Conservation (phyloP, 2,888 invertebrate species). For the Nezara viridula region DNA sequence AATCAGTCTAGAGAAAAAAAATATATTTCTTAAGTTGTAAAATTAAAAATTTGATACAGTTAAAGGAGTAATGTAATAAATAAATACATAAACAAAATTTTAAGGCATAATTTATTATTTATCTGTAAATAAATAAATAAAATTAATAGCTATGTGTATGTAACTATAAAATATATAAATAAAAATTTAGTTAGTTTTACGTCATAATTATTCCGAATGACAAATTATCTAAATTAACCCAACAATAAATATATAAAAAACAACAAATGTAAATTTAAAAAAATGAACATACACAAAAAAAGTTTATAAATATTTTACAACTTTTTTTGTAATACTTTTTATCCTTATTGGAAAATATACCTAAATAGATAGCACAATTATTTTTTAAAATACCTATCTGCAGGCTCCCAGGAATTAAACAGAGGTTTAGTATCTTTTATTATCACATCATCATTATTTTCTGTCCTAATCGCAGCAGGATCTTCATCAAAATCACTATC, state of each 20-base stretch:
- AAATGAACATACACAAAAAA: neutral
- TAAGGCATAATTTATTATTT: neutral
- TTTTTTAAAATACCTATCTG: slow-evolving; percentile 67
- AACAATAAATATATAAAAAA: too few species aligned
- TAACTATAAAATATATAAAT: too few species aligned
- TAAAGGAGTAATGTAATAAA: neutral
- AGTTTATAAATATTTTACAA: neutral
- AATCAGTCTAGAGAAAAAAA: neutral
- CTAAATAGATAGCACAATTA: neutral
- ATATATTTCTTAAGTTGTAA: neutral
- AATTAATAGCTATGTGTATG: neutral
- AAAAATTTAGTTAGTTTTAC: too few species aligned
- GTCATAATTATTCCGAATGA: too few species aligned
- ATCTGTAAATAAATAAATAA: neutral
- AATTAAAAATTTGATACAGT: neutral
- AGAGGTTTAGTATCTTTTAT: slow-evolving; percentile 69
- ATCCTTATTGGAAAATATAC: neutral
- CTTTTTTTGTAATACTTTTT: neutral
- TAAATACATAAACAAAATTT: neutral
- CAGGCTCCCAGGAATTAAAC: slow-evolving; percentile 69
- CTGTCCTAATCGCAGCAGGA: slow-evolving; percentile 67
- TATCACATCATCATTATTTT: slow-evolving; percentile 67
- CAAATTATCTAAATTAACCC: too few species aligned
- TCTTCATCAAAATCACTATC: slow-evolving; percentile 70
- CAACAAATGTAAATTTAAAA: neutral